Conservation (phyloP, 1,140 invertebrate species). For the Papilio glaucus region DNA sequence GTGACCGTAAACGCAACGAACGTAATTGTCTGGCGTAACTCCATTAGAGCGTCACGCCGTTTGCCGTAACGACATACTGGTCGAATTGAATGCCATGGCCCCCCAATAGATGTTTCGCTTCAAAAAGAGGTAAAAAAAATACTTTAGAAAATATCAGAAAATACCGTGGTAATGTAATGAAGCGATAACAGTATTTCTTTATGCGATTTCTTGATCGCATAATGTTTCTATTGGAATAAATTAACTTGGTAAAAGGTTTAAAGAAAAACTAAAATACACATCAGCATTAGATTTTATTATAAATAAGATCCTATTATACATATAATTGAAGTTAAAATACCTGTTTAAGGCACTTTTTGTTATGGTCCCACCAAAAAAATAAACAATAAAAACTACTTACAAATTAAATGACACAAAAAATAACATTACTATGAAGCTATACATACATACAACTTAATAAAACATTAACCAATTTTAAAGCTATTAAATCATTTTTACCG, state of each 20-base stretch:
- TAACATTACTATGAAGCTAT: slow-evolving; percentile 50
- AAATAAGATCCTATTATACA: slow-evolving; percentile 66
- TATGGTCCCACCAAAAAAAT: slow-evolving; percentile 74
- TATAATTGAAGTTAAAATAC: slow-evolving; percentile 57
- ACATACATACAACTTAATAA: slow-evolving; percentile 41
- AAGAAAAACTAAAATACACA: slow-evolving; percentile 42
- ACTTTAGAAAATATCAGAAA: neutral
- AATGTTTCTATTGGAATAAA: too few species aligned
- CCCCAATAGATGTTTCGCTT: too few species aligned
- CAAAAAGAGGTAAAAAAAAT: too few species aligned
- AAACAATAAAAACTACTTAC: slow-evolving; percentile 48
- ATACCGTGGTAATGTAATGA: neutral
- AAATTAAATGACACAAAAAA: slow-evolving; percentile 62
- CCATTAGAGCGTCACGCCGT: too few species aligned
- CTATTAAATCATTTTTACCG: slow-evolving; percentile 28
- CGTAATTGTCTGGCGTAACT: too few species aligned
- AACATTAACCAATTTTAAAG: slow-evolving; percentile 37
- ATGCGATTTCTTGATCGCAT: neutral
- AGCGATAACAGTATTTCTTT: too few species aligned
- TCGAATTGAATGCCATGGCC: too few species aligned
- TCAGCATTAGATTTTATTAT: slow-evolving; percentile 65
- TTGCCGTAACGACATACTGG: too few species aligned
- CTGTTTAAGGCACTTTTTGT: slow-evolving; percentile 71
- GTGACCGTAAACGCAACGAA: too few species aligned
- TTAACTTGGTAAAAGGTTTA: slow-evolving; percentile 7